phyloP scores from a whole-genome alignment of 1,140 invertebrate genomes.

The Drosophila repleta region DNA sequence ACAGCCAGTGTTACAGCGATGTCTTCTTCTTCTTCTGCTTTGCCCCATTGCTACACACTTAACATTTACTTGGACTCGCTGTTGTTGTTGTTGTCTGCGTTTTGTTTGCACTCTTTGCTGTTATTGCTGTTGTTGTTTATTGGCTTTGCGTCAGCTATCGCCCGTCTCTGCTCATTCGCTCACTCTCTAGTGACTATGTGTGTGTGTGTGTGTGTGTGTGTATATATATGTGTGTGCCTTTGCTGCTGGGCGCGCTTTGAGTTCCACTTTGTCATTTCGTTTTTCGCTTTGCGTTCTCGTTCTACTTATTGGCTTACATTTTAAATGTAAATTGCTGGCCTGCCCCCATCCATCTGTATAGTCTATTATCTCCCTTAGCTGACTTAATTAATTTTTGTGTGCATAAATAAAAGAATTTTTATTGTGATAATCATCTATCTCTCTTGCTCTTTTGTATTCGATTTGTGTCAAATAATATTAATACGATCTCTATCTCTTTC shows the following conservation, averaged over 20 bases:
- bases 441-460: conserved; percentile 3
- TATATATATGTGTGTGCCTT: neutral
- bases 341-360: conserved; percentile 4
- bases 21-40: conserved; percentile 5
- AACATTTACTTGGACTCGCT: conserved; percentile 36
- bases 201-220: conserved; percentile 12
- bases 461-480: conserved; percentile 32
- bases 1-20: conserved; percentile 6
- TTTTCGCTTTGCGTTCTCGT: conserved; percentile 31
- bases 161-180: conserved; percentile 5
- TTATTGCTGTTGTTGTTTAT: conserved; percentile 36
- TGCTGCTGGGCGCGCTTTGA: conserved; percentile 18
- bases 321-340: conserved; percentile 57
- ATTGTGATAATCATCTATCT: conserved; percentile 28
- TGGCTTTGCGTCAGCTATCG: conserved; percentile 39
- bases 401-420: conserved; percentile 24
- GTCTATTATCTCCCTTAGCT: conserved; percentile 40
- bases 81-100: conserved; percentile 32
- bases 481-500: conserved; percentile 6
- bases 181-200: neutral
- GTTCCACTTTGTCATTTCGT: conserved; percentile 31
- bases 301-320: conserved; percentile 65
- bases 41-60: conserved; percentile 30
- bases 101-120: conserved; percentile 30
- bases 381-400: conserved; percentile 63